These are phyloP conservation scores for Neotoxoptera formosana DNA, from an alignment of 1,140 invertebrate species.

Conservation along the genomic window DNA sequence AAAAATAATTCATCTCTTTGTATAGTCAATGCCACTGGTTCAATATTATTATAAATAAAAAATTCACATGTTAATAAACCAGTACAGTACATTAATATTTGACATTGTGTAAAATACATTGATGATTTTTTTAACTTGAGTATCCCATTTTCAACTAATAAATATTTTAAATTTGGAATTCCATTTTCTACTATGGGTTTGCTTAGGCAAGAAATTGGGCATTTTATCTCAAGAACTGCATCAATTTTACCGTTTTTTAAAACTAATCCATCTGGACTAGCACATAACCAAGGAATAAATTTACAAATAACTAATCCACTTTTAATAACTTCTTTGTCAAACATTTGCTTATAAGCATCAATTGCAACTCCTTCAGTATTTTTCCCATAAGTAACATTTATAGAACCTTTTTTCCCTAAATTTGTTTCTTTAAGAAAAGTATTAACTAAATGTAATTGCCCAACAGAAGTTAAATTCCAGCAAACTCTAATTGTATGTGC, in stretches of 20 bases:
- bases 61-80: slow-evolving; percentile 2
- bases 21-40: background rate
- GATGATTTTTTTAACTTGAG: background rate
- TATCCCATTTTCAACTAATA: background rate
- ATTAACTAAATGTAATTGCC: background rate
- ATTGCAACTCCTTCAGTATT: background rate
- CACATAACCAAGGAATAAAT: background rate
- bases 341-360: background rate
- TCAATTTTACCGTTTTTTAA: background rate
- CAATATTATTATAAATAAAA: slow-evolving; percentile 4
- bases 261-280: background rate
- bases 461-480: background rate
- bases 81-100: slow-evolving; percentile 1
- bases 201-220: background rate
- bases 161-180: background rate
- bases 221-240: background rate
- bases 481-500: background rate
- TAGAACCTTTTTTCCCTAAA: background rate
- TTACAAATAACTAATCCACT: background rate
- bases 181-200: background rate
- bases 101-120: slow-evolving; percentile 8
- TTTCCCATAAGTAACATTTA: background rate
- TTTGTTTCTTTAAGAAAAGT: background rate
- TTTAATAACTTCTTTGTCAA: background rate
- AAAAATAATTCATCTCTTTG: slow-evolving; percentile 1